A percentile compares a stretch with the other conserved stretches of the same genome.
These are phyloP conservation scores for Bos taurus DNA, from an alignment of 2,113 vertebrate genomes.

Conservation along the genomic window ARS-UCD2.0 NC_037350.1:34166501-34167000, in stretches of 20 bases:
- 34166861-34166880: background rate
- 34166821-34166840: background rate
- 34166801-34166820: background rate
- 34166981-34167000: background rate
- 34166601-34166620: background rate
- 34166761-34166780: background rate
- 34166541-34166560: background rate
- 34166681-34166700: background rate
- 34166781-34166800: background rate
- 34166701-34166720: background rate
- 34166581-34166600: background rate
- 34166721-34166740: background rate
- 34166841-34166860: background rate
- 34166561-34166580: background rate
- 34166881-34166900: background rate
- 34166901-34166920: background rate
- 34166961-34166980: background rate
- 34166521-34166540: background rate
- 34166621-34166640: background rate
- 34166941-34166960: background rate
- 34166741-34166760: background rate
- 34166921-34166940: background rate
- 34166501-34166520: background rate
- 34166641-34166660: too few relatives aligned
- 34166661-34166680: background rate